Percentiles rank a stretch among this genome's conserved stretches.
These are phyloP conservation scores for Ophioninae sp. DNA, from an alignment of 2,888 invertebrate genomes.

Conservation along the genomic window DNA sequence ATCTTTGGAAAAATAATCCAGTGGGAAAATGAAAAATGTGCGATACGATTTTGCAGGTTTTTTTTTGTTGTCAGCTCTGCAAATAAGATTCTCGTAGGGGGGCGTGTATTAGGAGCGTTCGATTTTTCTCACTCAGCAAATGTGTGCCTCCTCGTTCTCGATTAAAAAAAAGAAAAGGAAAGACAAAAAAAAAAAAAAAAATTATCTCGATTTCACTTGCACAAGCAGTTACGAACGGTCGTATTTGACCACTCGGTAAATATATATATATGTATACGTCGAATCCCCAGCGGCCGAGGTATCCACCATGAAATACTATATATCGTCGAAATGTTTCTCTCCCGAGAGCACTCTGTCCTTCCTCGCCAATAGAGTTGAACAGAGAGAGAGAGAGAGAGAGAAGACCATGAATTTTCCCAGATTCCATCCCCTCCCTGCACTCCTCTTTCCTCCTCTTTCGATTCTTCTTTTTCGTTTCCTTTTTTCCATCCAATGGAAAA, in stretches of 20 bases:
- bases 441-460: background rate
- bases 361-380: background rate
- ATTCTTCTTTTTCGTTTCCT: conserved; percentile 38
- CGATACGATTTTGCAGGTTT: conserved; percentile 20
- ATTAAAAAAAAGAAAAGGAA: conserved; percentile 14
- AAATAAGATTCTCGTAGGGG: conserved; percentile 25
- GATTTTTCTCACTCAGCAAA: conserved; percentile 45
- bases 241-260: conserved; percentile 43
- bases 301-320: conserved; percentile 50
- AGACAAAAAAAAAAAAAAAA: conserved; percentile 7
- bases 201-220: conserved; percentile 54
- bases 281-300: conserved; percentile 55
- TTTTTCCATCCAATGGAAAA: background rate
- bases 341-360: conserved; percentile 12
- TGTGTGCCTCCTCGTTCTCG: conserved; percentile 52
- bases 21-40: conserved; percentile 9
- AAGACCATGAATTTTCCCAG: conserved; percentile 3
- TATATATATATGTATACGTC: conserved; percentile 39
- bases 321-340: conserved; percentile 53
- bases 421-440: conserved; percentile 7
- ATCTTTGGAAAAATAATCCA: too few relatives aligned
- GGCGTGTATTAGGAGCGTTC: conserved; percentile 44
- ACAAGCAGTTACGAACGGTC: conserved; percentile 46
- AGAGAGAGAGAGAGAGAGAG: conserved; percentile 6
- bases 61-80: too few relatives aligned